phyloP scores from a whole-genome alignment of 2,797 vertebrate genomes.

The Amblyopsis hoosieri region DNA sequence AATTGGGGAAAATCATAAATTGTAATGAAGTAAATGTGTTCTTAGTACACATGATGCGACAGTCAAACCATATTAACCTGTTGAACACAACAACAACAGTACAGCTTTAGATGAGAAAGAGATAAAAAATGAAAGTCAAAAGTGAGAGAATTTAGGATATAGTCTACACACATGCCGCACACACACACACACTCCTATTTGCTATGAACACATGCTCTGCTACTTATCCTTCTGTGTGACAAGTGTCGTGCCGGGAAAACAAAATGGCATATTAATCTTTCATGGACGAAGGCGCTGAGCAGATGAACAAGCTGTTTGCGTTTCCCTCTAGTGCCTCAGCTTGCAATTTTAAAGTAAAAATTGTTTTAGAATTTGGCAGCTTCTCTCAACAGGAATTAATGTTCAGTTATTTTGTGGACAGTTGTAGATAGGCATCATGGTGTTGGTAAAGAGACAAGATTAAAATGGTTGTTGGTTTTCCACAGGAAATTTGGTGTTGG shows the following conservation, averaged over 20 bases:
- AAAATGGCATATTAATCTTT: conserved; percentile 46
- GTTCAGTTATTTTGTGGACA: conserved; percentile 12
- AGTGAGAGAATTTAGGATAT: too few species aligned
- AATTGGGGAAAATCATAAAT: too few species aligned
- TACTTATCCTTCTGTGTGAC: conserved; percentile 6
- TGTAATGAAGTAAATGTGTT: too few species aligned
- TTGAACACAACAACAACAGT: too few species aligned
- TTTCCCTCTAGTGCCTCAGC: conserved; percentile 12
- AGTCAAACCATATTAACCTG: too few species aligned
- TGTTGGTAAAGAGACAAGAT: too few species aligned
- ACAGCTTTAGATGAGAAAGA: too few species aligned
- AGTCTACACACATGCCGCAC: too few species aligned
- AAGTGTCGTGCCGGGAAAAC: conserved; percentile 28
- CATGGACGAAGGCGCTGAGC: conserved; percentile 23
- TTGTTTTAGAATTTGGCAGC: not conserved
- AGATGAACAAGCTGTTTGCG: conserved; percentile 30
- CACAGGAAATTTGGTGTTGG: too few species aligned
- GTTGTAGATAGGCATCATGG: not conserved
- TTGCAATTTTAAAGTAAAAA: conserved; percentile 4
- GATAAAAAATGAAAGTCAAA: too few species aligned
- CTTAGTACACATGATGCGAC: too few species aligned
- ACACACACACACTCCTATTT: not conserved
- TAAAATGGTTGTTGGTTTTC: too few species aligned
- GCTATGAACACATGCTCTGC: conserved; percentile 28
- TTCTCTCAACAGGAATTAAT: not conserved